Evolutionary conservation across 53 echinoderm and acorn worm genomes (phyloP), one percentile per base, ranked within the genome.

Genomic region (Mesocentrotus franciscanus): DNA sequence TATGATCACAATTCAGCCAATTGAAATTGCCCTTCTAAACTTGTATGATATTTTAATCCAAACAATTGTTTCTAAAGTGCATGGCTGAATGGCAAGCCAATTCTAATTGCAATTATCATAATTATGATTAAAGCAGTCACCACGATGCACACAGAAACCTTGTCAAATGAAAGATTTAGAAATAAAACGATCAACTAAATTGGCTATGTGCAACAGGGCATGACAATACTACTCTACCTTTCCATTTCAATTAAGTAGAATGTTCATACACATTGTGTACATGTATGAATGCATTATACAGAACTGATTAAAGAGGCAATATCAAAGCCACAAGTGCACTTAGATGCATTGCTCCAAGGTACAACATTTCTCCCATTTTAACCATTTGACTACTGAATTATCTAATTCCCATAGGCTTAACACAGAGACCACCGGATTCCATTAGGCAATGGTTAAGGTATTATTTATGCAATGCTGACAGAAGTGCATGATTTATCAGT

Each of bases 401-500:
- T 49, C 49, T 49, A 0, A 49, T 49, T 49, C 4, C 49, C 49
- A 49, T 49, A 49, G 49, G 49, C 49, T 49, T 49, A 49, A 49
- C 3, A 49, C 49, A 49, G 4, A 7, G 49, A 49, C 49, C 49
- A 5, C 49, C 49, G 0, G 49, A 7, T 7, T 49, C 3, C 49
- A 4, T 4, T 4, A 49, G 49, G 49, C 49, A 4, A 49, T 49
- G 49, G 49, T 49, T 49, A 6, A 49, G 6, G 49, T 49, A 49
- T 49, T 49, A 39, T 81, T 81, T 17, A 81, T 22, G 8, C 39
- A 12, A 18, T 42, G 22, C 1, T 42, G 42, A 32, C 81, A 81
- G 39, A 36, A 81, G 81, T 81, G 81, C 81, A 81, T 18, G 81
- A 81, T 81, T 42, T 81, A 81, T 42, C 81, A 42, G 36, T 39